Percentiles rank a stretch among this genome's conserved stretches.
These are phyloP conservation scores for Zaprionus tsacasi DNA, from an alignment of 1,140 invertebrate species.

Conservation along the genomic window DNA sequence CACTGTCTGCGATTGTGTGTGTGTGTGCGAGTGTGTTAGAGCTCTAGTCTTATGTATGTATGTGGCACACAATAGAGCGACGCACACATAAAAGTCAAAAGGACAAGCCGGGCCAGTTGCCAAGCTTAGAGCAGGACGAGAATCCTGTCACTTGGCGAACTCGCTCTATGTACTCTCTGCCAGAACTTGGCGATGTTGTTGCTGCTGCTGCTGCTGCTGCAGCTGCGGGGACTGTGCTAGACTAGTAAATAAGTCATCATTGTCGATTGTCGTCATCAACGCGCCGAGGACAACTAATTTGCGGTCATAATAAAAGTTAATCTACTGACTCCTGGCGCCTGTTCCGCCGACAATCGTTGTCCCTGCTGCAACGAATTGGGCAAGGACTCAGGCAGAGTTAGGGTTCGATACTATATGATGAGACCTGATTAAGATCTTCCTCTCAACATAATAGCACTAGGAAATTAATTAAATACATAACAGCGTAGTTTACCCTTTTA, in stretches of 20 bases:
- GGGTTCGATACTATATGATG: not conserved
- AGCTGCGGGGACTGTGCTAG: slow-evolving; percentile 1
- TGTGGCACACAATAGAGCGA: slow-evolving; percentile 56
- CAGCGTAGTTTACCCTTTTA: too few relatives aligned
- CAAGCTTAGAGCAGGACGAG: slow-evolving; percentile 21
- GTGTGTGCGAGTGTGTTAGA: slow-evolving; percentile 29
- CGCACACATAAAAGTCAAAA: slow-evolving; percentile 62
- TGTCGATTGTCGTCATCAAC: slow-evolving; percentile 82
- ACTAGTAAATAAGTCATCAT: slow-evolving; percentile 80
- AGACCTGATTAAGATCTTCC: too few relatives aligned
- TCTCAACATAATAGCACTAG: too few relatives aligned
- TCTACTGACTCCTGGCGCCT: slow-evolving; percentile 73
- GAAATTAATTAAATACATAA: too few relatives aligned
- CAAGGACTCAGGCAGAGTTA: slow-evolving; percentile 21
- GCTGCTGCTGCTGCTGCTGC: slow-evolving; percentile 12
- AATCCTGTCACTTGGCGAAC: slow-evolving; percentile 35
- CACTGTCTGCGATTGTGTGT: slow-evolving; percentile 7
- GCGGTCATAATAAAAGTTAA: slow-evolving; percentile 84
- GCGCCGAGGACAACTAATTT: slow-evolving; percentile 83
- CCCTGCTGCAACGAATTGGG: slow-evolving; percentile 53
- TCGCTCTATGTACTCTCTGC: slow-evolving; percentile 32
- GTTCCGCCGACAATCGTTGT: slow-evolving; percentile 29
- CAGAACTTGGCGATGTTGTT: not conserved
- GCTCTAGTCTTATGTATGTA: slow-evolving; percentile 20
- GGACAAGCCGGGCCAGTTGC: slow-evolving; percentile 31